Percentiles rank a stretch among this genome's conserved stretches.
Evolutionary conservation across 2,113 vertebrate species (phyloP).

Genomic region (Gnathonemus longibarbis): DNA sequence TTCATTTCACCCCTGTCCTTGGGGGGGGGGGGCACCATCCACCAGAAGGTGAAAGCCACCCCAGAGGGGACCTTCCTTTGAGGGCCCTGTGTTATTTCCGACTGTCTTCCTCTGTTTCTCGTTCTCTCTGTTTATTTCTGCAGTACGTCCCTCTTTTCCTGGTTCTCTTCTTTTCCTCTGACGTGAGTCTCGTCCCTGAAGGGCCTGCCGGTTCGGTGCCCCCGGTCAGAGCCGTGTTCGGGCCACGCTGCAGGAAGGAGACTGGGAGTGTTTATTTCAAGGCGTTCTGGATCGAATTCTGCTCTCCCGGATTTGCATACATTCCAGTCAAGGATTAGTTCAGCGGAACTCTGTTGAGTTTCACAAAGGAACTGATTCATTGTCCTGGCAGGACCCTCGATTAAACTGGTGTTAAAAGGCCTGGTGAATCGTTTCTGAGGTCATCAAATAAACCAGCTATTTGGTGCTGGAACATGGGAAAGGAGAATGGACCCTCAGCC

Average conservation of each 20-base stretch:
- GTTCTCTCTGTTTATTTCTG: not conserved
- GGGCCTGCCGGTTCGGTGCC: not conserved
- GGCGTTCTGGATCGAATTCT: not conserved
- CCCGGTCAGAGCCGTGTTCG: not conserved
- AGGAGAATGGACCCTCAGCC: not conserved
- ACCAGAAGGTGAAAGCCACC: not conserved
- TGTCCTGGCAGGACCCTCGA: slow-evolving; percentile 39
- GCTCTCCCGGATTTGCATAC: slow-evolving; percentile 31
- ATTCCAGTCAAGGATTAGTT: slow-evolving; percentile 39
- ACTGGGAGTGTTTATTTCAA: not conserved
- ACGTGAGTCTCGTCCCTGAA: not conserved
- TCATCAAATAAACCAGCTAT: slow-evolving; percentile 29
- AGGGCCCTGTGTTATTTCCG: not conserved
- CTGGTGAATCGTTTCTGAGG: slow-evolving; percentile 39
- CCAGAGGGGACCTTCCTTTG: not conserved
- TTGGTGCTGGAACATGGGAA: slow-evolving; percentile 18
- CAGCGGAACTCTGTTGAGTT: slow-evolving; percentile 25
- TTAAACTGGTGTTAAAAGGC: slow-evolving; percentile 37
- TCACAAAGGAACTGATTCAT: slow-evolving; percentile 57
- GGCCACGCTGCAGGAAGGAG: not conserved
- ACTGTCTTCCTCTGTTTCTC: not conserved
- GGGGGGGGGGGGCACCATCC: not conserved
- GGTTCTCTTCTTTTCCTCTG: not conserved
- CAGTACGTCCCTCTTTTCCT: not conserved
- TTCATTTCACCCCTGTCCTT: slow-evolving; percentile 28